Conservation (phyloP, 2,888 invertebrate species). For the Panorpa germanica region DNA sequence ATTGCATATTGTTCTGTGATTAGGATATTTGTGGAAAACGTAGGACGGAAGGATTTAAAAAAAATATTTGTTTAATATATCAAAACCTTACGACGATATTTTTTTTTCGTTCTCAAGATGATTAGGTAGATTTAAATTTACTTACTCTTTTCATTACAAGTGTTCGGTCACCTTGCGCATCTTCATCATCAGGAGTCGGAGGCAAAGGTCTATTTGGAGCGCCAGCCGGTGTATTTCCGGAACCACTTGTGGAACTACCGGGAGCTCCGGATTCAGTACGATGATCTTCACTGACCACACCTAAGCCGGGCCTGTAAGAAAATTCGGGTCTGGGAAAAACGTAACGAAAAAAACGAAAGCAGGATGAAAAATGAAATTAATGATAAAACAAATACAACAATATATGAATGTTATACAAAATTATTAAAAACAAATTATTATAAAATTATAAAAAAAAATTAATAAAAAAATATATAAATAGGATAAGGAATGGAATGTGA, state of each 20-base stretch:
- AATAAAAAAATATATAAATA: constrained; percentile 10
- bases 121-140: constrained; percentile 15
- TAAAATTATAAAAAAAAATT: constrained; percentile 14
- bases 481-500: constrained; percentile 12
- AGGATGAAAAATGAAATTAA: constrained; percentile 10
- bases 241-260: constrained; percentile 21
- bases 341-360: constrained; percentile 11
- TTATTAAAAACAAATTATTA: constrained; percentile 13
- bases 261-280: too few relatives aligned
- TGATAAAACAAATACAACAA: constrained; percentile 16
- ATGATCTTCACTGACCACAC: constrained; percentile 37
- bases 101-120: constrained; percentile 12
- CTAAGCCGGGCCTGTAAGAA: constrained; percentile 59
- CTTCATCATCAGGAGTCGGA: constrained; percentile 83
- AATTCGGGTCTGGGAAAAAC: constrained; percentile 53
- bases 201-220: constrained; percentile 86
- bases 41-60: constrained; percentile 3
- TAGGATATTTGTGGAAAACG: constrained; percentile 5
- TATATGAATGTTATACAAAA: constrained; percentile 14
- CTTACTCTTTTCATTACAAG: constrained; percentile 85
- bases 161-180: constrained; percentile 59
- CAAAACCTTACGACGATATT: too few relatives aligned
- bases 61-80: too few relatives aligned
- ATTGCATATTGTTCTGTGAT: constrained; percentile 19
- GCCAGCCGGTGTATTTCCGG: constrained; percentile 33